Percentiles rank a stretch among this genome's conserved stretches.
Conservation (phyloP, 2,113 vertebrate species). For the Paramormyrops kingsleyae region DNA sequence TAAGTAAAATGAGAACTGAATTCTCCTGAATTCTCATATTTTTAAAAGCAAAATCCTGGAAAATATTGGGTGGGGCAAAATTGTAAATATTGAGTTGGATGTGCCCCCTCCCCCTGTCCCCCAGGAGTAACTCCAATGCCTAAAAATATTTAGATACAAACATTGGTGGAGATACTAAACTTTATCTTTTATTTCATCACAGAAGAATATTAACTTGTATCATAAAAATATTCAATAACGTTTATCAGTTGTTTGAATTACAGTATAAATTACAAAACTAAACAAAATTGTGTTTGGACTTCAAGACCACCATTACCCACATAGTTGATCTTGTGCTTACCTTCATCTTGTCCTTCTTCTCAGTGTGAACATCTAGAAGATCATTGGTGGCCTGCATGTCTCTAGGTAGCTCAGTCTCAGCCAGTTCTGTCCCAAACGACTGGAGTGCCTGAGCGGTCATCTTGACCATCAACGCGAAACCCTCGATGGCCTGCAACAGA, state of each 20-base stretch:
- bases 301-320: background rate
- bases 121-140: background rate
- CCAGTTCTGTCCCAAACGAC: slow-evolving; percentile 85
- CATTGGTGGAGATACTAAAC: background rate
- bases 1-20: background rate
- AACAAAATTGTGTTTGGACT: background rate
- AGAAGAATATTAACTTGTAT: background rate
- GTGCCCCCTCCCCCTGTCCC: background rate
- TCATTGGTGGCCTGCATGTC: slow-evolving; percentile 75
- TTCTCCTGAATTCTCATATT: background rate
- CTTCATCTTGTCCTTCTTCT: slow-evolving; percentile 84
- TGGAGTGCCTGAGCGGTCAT: slow-evolving; percentile 87
- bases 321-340: slow-evolving; percentile 44
- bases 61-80: background rate
- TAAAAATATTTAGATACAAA: background rate
- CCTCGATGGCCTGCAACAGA: slow-evolving; percentile 78
- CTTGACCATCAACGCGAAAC: slow-evolving; percentile 90
- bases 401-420: slow-evolving; percentile 89
- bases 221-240: background rate
- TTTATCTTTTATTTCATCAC: background rate
- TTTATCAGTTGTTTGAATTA: background rate
- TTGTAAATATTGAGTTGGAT: background rate
- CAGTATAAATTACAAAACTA: background rate
- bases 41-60: background rate
- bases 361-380: slow-evolving; percentile 73